Percentiles rank a stretch among this genome's conserved stretches.
Conservation (phyloP, 2,113 vertebrate species). For the Ammodytes marinus region DNA sequence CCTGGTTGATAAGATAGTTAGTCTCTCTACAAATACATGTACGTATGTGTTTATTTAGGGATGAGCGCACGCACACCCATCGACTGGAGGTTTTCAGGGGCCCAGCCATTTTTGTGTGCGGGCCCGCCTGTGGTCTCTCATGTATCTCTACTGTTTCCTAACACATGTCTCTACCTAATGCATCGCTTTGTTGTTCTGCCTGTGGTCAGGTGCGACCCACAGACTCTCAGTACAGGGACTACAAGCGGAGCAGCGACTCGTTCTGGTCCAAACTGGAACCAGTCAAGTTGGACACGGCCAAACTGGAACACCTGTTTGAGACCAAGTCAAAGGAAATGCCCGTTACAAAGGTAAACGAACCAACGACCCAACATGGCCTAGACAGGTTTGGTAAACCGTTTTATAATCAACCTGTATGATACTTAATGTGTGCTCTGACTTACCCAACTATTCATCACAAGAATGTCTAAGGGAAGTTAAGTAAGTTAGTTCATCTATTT, state of each 20-base stretch:
- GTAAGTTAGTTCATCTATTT: not conserved
- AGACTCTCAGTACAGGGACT: slow-evolving; percentile 90
- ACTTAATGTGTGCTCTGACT: not conserved
- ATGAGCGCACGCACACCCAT: too few species aligned
- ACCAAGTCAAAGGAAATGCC: slow-evolving; percentile 96
- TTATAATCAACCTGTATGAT: not conserved
- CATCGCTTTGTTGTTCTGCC: slow-evolving; percentile 15
- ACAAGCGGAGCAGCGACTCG: slow-evolving; percentile 89
- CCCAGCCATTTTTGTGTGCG: slow-evolving; percentile 4
- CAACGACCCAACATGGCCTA: not conserved
- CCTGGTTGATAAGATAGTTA: too few species aligned
- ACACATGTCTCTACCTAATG: slow-evolving; percentile 31
- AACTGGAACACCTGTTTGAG: slow-evolving; percentile 97
- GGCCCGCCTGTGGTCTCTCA: slow-evolving; percentile 1
- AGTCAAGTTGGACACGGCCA: slow-evolving; percentile 94
- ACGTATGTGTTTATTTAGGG: too few species aligned
- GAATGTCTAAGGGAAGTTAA: not conserved
- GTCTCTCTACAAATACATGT: too few species aligned
- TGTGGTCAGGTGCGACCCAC: slow-evolving; percentile 86
- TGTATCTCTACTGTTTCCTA: slow-evolving; percentile 31
- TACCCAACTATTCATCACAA: not conserved
- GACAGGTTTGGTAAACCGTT: not conserved
- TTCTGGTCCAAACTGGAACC: slow-evolving; percentile 96
- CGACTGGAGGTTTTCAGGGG: too few species aligned
- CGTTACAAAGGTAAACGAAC: slow-evolving; percentile 92